Evolutionary conservation across 1,140 invertebrate species (phyloP), one percentile per base, ranked within the genome.

Genomic region (Catajapyx aquilonaris): DNA sequence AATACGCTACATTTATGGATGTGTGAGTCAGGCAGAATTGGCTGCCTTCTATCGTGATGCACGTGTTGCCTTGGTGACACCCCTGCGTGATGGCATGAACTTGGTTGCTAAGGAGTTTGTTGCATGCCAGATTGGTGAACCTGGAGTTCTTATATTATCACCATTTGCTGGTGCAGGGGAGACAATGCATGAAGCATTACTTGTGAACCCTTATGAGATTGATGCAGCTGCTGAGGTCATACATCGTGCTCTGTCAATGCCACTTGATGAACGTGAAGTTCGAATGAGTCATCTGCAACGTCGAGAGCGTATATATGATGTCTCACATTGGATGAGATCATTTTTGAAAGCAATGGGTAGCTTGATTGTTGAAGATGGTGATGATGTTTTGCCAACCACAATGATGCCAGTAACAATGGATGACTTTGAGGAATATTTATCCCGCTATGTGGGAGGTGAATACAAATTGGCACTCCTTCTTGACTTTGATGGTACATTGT

Each of bases 61-160:
- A 0, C 73, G 79, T 0, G 81, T 91, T 0, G 81, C 77, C 15
- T 54, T 88, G 13, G 83, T 90, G 0, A 87, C 84, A 0, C 84
- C 84, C 0, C 54, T 88, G 0, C 59, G 84, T 31, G 85, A 90
- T 52, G 85, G 85, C 20, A 91, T 91, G 85, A 91, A 91, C 59
- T 61, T 91, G 31, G 84, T 90, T 0, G 84, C 84, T 4, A 90
- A 91, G 55, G 85, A 91, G 54, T 90, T 85, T 49, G 83, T 88
- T 2, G 84, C 84, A 4, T 88, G 84, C 51, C 84, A 88, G 55
- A 86, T 86, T 5, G 81, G 84, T 42, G 70, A 70, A 10, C 72
- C 79, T 0, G 85, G 85, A 5, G 84, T 91, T 0, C 54, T 91
- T 4, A 81, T 91, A 31, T 70, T 91, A 2, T 87, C 81, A 1